Base-by-base conservation (phyloP, 1,140 invertebrate species). In the Euglossa dilemma region DNA sequence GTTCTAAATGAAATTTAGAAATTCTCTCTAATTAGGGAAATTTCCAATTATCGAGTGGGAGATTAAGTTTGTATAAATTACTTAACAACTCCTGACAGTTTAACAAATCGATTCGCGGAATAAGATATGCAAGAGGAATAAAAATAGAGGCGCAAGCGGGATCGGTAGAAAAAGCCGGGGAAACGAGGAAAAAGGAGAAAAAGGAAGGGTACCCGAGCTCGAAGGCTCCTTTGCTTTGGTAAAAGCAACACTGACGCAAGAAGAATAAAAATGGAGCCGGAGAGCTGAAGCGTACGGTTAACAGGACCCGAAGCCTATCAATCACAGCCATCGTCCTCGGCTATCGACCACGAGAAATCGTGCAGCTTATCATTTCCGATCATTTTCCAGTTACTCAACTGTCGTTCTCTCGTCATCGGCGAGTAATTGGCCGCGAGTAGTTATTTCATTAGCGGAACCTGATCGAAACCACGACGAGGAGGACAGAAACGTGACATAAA, bases 391-490 rank as follows among this genome's bases (percentile, higher is more conserved):
- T 66, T 64, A 52, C 47, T 59, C 45, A 50, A 43, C 57, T 73
- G 78, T 80, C 78, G 78, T 59, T 52, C 28, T 59, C 78, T 73
- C 78, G 69, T 80, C 69, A 80, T 80, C 56, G 45, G 14, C 57
- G 78, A 80, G 71, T 80, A 80, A 80, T 80, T 80, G 78, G 47
- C 56, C 23, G 16, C 56, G 56, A 61, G 45, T 59, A 71, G 78
- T 80, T 80, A 80, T 63, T 80, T 80, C 78, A 80, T 80, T 80
- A 80, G 43, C 6, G 11, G n/a, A 18, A 12, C 28, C 16, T 64
- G 50, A 77, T 50, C 52, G 18, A 69, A 25, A 18, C 64, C 54
- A 47, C n/a, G 11, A 67, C 23, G 28, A 77, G 7, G 18, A 16
- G 43, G n/a, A 18, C 50, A 61, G 54, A 84, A 70, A 28, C 69